These are phyloP conservation scores for Lasioglossum oenotherae DNA, from an alignment of 2,888 invertebrate species.

Conservation along the genomic window DNA sequence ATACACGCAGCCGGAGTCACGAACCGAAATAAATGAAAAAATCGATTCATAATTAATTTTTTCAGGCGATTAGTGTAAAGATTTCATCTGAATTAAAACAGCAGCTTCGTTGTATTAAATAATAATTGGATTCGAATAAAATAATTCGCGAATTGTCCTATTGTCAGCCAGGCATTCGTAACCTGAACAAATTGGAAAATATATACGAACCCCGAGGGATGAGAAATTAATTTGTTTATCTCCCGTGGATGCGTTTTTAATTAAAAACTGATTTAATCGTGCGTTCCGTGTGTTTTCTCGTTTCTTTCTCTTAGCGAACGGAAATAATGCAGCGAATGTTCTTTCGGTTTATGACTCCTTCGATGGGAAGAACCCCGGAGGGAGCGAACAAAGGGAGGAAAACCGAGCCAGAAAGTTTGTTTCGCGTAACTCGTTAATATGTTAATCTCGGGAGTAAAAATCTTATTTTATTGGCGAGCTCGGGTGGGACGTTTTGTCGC, in stretches of 20 bases:
- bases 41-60: background rate
- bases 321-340: background rate
- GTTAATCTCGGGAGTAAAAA: constrained; percentile 46
- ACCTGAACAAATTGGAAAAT: background rate
- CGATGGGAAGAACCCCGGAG: background rate
- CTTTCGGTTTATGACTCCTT: constrained; percentile 13
- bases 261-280: constrained; percentile 7
- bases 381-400: constrained; percentile 23
- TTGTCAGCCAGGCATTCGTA: background rate
- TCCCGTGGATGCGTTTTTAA: background rate
- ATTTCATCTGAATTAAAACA: background rate
- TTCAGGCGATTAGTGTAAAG: background rate
- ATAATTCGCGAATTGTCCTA: background rate
- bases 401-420: constrained; percentile 32
- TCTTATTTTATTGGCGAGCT: constrained; percentile 41
- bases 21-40: background rate
- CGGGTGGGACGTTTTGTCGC: background rate
- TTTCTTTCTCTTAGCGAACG: constrained; percentile 4
- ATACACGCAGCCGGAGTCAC: background rate
- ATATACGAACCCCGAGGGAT: background rate
- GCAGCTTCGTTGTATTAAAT: background rate
- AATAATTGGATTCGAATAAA: background rate
- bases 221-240: background rate
- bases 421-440: constrained; percentile 46
- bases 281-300: background rate